Evolutionary conservation across 1,140 invertebrate genomes (phyloP).

Genomic region (Zaprionus camerounensis): DNA sequence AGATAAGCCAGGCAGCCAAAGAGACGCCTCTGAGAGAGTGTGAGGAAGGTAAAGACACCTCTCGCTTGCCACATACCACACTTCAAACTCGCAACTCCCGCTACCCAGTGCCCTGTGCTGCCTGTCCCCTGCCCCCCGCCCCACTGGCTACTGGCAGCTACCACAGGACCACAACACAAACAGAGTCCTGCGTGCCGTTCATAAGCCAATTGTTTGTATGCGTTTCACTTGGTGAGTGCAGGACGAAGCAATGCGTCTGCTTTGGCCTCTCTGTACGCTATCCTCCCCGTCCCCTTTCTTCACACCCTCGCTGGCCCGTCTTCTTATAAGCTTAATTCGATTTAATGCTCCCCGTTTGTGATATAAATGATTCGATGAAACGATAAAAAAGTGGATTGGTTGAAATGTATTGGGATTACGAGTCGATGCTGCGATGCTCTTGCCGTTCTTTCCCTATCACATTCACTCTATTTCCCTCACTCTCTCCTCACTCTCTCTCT

Average conservation of each 20-base stretch:
- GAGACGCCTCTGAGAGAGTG: constrained; percentile 15
- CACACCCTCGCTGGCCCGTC: neutral
- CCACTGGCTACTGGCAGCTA: neutral
- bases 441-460: neutral
- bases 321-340: constrained; percentile 83
- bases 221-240: constrained; percentile 79
- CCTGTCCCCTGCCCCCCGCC: neutral
- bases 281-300: neutral
- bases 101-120: constrained; percentile 15
- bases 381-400: constrained; percentile 83
- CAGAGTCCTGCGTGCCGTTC: constrained; percentile 65
- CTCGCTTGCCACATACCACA: constrained; percentile 32
- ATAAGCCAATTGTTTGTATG: constrained; percentile 83
- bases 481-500: neutral
- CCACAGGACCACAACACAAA: constrained; percentile 51
- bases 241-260: constrained; percentile 50
- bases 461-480: neutral
- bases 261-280: constrained; percentile 10
- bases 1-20: constrained; percentile 68
- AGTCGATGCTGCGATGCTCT: constrained; percentile 17
- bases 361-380: constrained; percentile 83
- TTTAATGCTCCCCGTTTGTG: constrained; percentile 84
- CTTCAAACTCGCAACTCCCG: constrained; percentile 24
- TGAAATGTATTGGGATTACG: constrained; percentile 81
- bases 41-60: constrained; percentile 11